Conservation (phyloP, 2,113 vertebrate species). For the Oceanites oceanicus region DNA sequence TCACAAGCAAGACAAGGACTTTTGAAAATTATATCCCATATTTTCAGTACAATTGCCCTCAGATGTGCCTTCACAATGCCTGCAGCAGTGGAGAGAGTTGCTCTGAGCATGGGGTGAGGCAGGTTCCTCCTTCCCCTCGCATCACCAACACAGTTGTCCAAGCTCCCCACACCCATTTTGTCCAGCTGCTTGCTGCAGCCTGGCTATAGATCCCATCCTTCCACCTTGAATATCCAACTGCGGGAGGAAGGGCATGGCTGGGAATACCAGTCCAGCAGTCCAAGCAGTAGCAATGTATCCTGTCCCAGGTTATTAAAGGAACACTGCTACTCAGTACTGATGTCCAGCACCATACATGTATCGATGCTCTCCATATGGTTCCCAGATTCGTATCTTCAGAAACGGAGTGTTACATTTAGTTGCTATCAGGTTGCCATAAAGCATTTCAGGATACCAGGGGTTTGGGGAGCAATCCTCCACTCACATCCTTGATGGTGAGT, state of each 20-base stretch:
- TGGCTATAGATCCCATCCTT: neutral
- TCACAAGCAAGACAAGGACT: neutral
- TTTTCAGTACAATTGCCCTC: neutral
- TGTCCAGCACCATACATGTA: neutral
- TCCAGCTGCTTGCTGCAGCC: neutral
- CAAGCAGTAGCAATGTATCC: neutral
- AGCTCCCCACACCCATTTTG: neutral
- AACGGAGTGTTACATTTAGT: neutral
- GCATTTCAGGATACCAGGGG: neutral
- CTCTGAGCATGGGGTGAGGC: neutral
- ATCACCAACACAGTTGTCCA: neutral
- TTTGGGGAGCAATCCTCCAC: neutral
- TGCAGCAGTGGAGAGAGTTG: neutral
- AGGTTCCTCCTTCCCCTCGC: neutral
- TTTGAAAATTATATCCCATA: neutral
- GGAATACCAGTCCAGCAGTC: neutral
- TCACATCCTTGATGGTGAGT: neutral
- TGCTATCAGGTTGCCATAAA: neutral
- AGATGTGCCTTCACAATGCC: neutral
- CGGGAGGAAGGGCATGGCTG: neutral
- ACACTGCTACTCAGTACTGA: neutral
- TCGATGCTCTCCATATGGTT: neutral
- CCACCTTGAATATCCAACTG: neutral
- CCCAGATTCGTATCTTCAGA: neutral
- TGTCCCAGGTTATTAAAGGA: too few relatives aligned